Conservation (phyloP, 2,888 invertebrate genomes). For the Pediacus dermestoides region DNA sequence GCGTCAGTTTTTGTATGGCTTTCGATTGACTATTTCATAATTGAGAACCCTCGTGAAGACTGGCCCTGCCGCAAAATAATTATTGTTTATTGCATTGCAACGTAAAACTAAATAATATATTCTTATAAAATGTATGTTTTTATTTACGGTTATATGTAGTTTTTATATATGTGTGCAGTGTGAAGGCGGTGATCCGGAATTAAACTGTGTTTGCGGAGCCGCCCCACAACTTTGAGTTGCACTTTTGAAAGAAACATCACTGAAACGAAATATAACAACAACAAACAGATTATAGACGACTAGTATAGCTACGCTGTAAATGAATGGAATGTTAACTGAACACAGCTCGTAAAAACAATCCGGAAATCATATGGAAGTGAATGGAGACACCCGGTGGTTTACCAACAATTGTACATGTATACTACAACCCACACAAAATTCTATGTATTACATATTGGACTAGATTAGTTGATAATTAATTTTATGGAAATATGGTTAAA, state of each 20-base stretch:
- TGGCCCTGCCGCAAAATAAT: constrained; percentile 35
- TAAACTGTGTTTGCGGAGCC: neutral
- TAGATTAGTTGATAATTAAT: constrained; percentile 52
- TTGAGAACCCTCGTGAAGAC: constrained; percentile 61
- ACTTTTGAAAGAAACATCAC: constrained; percentile 1
- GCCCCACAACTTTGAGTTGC: constrained; percentile 1
- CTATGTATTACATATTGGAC: constrained; percentile 54
- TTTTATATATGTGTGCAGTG: too few relatives aligned
- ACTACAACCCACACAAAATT: constrained; percentile 58
- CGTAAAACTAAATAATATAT: neutral
- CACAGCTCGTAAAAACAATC: constrained; percentile 36
- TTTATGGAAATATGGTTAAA: constrained; percentile 50
- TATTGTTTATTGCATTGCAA: constrained; percentile 10
- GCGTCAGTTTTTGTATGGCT: constrained; percentile 70
- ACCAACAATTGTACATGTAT: constrained; percentile 57
- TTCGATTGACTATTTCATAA: constrained; percentile 66
- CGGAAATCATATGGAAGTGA: constrained; percentile 35
- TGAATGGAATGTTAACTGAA: constrained; percentile 36
- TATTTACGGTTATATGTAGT: too few relatives aligned
- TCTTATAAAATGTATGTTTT: neutral
- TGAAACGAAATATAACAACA: neutral
- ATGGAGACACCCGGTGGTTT: constrained; percentile 50
- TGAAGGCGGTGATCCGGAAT: constrained; percentile 2
- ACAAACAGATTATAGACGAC: constrained; percentile 19
- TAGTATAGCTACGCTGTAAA: constrained; percentile 45